Evolutionary conservation across 2,888 invertebrate species (phyloP).

Genomic region (Archaeoteleia sp.): DNA sequence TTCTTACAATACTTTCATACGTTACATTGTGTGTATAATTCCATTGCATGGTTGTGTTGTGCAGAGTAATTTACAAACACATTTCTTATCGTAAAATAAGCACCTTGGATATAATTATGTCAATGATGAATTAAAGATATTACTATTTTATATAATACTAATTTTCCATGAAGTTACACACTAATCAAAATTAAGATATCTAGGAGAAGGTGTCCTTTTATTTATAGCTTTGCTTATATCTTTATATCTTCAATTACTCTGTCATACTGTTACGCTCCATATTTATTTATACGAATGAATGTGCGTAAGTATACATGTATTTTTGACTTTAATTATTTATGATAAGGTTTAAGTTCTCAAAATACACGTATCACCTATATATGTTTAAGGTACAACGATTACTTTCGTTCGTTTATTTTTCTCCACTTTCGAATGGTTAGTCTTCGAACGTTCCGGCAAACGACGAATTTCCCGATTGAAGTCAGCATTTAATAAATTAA

Average conservation of each 20-base stretch:
- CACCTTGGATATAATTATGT: too few relatives aligned
- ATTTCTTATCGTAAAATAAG: neutral
- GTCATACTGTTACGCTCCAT: neutral
- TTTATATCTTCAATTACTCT: slow-evolving; percentile 26
- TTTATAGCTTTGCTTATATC: neutral
- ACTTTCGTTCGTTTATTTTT: slow-evolving; percentile 44
- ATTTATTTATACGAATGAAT: slow-evolving; percentile 4
- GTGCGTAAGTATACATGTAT: slow-evolving; percentile 9
- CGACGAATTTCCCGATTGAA: slow-evolving; percentile 40
- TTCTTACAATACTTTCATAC: slow-evolving; percentile 69
- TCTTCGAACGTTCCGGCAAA: slow-evolving; percentile 48
- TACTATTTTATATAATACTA: too few relatives aligned
- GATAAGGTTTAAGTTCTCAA: slow-evolving; percentile 43
- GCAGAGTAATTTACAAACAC: slow-evolving; percentile 36
- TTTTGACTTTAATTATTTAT: slow-evolving; percentile 20
- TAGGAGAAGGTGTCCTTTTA: slow-evolving; percentile 1
- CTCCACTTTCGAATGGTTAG: slow-evolving; percentile 39
- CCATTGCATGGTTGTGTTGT: slow-evolving; percentile 17
- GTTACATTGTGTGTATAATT: slow-evolving; percentile 45
- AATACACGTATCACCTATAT: slow-evolving; percentile 47
- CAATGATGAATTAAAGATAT: too few relatives aligned
- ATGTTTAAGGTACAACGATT: slow-evolving; percentile 48
- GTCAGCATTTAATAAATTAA: slow-evolving; percentile 22
- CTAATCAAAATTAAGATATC: slow-evolving; percentile 1
- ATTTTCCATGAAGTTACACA: neutral